A percentile compares a stretch with the other conserved stretches of the same genome.
Evolutionary conservation across 2,888 invertebrate species (phyloP).

Genomic region (Pachydiplax longipennis): DNA sequence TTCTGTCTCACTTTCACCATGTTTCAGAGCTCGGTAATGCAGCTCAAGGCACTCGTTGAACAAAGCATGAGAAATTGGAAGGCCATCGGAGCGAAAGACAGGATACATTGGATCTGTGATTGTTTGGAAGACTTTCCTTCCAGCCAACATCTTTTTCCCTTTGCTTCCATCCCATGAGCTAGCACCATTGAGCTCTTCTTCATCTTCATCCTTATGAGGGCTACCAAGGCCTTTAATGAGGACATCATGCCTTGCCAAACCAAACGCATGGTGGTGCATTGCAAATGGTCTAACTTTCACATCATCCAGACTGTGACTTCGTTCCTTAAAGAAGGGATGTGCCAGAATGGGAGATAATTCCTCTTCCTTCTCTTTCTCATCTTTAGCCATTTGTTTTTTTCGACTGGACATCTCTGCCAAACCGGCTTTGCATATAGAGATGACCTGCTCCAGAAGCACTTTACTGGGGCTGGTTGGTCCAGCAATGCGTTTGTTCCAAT

Average conservation of each 20-base stretch:
- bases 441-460: conserved; percentile 73
- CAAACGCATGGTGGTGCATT: conserved; percentile 37
- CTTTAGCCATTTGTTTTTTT: not conserved
- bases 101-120: conserved; percentile 83
- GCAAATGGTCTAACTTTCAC: conserved; percentile 9
- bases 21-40: conserved; percentile 66
- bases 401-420: conserved; percentile 56
- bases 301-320: conserved; percentile 38
- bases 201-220: conserved; percentile 51
- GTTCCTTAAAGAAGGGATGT: not conserved
- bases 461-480: conserved; percentile 58
- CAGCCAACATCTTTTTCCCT: conserved; percentile 27
- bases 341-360: conserved; percentile 18
- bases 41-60: conserved; percentile 74
- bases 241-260: conserved; percentile 16
- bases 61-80: conserved; percentile 74
- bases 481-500: not conserved
- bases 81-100: conserved; percentile 76
- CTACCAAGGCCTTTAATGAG: not conserved
- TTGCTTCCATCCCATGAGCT: conserved; percentile 15
- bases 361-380: conserved; percentile 49
- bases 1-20: conserved; percentile 12
- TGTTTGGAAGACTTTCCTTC: conserved; percentile 66
- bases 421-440: conserved; percentile 76
- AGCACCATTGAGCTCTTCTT: conserved; percentile 49